A percentile compares a stretch with the other conserved stretches of the same genome.
These are phyloP conservation scores for Saxidomus purpurata DNA, from an alignment of 1,140 invertebrate species.

Conservation along the genomic window DNA sequence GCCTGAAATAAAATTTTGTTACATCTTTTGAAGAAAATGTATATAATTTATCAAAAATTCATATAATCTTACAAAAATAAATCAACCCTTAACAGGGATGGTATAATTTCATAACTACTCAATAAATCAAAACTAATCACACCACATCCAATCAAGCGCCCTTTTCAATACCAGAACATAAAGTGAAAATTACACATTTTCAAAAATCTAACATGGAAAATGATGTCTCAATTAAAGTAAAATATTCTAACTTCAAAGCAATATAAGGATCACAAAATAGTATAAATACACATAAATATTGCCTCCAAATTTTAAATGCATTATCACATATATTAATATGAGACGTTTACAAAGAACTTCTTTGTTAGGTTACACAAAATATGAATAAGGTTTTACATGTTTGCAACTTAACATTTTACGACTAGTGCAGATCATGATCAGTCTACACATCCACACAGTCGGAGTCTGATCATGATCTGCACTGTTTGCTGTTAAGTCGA, in stretches of 20 bases:
- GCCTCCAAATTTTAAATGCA: neutral
- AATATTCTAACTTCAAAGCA: neutral
- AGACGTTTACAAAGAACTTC: neutral
- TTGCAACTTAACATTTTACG: too few relatives aligned
- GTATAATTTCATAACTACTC: neutral
- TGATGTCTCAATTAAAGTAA: slow-evolving; percentile 19
- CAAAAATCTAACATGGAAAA: neutral
- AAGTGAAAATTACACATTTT: neutral
- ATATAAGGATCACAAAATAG: neutral
- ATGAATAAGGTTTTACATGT: too few relatives aligned
- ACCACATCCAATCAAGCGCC: neutral
- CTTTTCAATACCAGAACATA: neutral
- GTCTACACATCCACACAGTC: too few relatives aligned
- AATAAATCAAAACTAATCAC: neutral
- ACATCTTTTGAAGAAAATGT: too few relatives aligned
- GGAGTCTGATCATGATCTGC: too few relatives aligned
- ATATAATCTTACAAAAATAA: neutral
- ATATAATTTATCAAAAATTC: too few relatives aligned
- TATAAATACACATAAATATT: neutral
- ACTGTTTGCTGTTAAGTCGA: too few relatives aligned
- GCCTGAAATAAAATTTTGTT: too few relatives aligned
- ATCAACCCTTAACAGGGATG: neutral
- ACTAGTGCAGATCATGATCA: too few relatives aligned
- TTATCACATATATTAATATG: neutral
- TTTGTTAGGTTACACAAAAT: neutral